Base-by-base conservation (phyloP, 2,888 invertebrate genomes). In the Caenorhabditis panamensis region DNA sequence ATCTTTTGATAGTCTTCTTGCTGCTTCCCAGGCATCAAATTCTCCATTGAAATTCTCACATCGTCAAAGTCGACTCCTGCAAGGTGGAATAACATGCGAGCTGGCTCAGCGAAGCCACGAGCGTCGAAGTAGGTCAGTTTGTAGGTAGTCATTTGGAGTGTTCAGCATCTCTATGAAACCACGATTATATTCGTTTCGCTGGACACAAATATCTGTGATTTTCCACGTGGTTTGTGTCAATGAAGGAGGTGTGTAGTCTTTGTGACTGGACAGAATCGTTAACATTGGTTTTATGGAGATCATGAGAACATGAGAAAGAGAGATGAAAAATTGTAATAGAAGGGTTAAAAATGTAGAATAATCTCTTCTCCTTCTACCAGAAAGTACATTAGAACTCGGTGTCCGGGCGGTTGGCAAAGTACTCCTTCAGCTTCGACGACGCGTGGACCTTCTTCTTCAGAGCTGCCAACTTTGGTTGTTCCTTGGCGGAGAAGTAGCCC, bases 41-140 rank as follows among this genome's bases (percentile, higher is more conserved):
- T 58, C 3, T 37, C 58, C 54, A 68, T 54, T 47, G 68, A 58
- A 49, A 68, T 36, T 8, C 73, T 59, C n/a, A 73, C 49, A 31
- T 82, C 78, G 22, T 82, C 75, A 31, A 54, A 82, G 18, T 51
- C 44, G 44, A 62, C 69, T 31, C 49, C 58, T n/a, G 82, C 78
- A 5, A 82, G 44, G 31, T 59, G 53, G 37, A 80, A 71, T n/a
- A 76, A 44, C 61, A 80, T 80, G 20, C 83, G 68, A 18, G 76
- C 49, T 3, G 72, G 59, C 18, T 84, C 83, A 16, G 62, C 83
- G 16, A 68, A 63, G 16, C 82, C 83, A 26, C 83, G 82, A 16
- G 58, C 59, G 16, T 61, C 47, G 61, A 82, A 84, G 36, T 84
- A 84, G 44, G 67, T 77, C 47, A 84, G 31, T 59, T 82, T 84